A percentile compares a stretch with the other conserved stretches of the same genome.
Conservation (phyloP, 2,888 invertebrate genomes). For the Metalampra italica region DNA sequence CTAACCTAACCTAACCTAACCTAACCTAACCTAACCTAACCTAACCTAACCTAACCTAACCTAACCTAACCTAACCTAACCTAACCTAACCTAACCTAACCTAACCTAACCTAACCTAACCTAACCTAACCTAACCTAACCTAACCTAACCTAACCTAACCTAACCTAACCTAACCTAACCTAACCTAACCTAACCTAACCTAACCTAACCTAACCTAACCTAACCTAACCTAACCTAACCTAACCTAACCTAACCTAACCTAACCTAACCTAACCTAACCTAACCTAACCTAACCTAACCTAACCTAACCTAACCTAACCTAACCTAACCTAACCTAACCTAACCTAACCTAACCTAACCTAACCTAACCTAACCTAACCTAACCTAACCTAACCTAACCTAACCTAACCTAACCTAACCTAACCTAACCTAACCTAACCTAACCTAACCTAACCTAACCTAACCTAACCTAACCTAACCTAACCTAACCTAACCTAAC, state of each 20-base stretch:
- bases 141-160: constrained; percentile 5
- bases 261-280: constrained; percentile 5
- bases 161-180: constrained; percentile 5
- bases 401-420: constrained; percentile 3
- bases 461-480: constrained; percentile 3
- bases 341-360: constrained; percentile 5
- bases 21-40: constrained; percentile 10
- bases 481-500: constrained; percentile 3
- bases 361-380: constrained; percentile 5
- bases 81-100: constrained; percentile 8
- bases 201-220: background rate
- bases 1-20: constrained; percentile 5
- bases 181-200: constrained; percentile 5
- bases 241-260: constrained; percentile 4
- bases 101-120: constrained; percentile 5
- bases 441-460: constrained; percentile 3
- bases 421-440: constrained; percentile 3
- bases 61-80: constrained; percentile 10
- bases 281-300: constrained; percentile 5
- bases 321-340: constrained; percentile 5
- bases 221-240: constrained; percentile 5
- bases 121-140: constrained; percentile 5
- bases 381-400: constrained; percentile 3
- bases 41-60: constrained; percentile 10
- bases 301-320: constrained; percentile 5